phyloP scores from a whole-genome alignment of 23 tunicate genomes.

The Styela clava region DNA sequence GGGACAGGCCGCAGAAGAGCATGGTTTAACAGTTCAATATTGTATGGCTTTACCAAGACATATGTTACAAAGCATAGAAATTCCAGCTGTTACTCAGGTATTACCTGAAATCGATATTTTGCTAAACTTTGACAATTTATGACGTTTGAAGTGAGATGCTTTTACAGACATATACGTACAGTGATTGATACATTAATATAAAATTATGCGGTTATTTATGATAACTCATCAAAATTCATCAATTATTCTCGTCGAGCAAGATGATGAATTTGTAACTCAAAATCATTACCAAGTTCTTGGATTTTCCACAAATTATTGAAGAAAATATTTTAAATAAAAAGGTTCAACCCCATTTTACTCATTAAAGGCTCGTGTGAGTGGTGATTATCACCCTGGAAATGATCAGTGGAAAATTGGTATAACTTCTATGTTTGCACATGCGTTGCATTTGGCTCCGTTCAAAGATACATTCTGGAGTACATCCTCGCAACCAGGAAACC shows the following conservation, averaged over 20 bases:
- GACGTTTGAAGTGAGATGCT: no score
- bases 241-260: no score
- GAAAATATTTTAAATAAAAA: no score
- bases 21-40: conserved; percentile 67
- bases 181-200: neutral
- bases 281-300: no score
- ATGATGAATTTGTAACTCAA: no score
- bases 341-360: no score
- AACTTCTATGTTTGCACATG: conserved; percentile 83
- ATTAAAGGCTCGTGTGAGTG: conserved; percentile 88
- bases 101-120: no score
- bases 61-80: conserved; percentile 89
- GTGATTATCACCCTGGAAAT: conserved; percentile 94
- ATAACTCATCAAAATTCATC: no score
- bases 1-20: conserved; percentile 70
- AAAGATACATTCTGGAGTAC: conserved; percentile 93
- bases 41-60: conserved; percentile 90
- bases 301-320: no score
- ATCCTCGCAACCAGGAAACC: conserved; percentile 62
- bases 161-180: neutral
- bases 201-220: no score
- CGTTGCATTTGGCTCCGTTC: conserved; percentile 82
- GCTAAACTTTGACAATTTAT: no score
- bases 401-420: conserved; percentile 86
- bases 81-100: conserved; percentile 77